Conservation (phyloP, 2,113 vertebrate genomes). For the Phoxinus phoxinus region DNA sequence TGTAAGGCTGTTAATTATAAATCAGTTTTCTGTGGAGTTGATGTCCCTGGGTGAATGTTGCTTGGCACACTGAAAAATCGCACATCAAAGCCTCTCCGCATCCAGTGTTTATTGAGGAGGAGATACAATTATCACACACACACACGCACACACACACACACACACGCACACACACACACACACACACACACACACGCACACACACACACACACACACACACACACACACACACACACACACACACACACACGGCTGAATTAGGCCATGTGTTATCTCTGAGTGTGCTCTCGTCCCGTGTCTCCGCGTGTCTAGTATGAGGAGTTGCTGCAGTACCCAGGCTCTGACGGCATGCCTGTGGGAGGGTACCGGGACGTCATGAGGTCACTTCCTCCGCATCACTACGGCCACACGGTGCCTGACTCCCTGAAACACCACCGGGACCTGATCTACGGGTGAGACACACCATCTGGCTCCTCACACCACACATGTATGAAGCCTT, state of each 20-base stretch:
- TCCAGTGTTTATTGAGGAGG: slow-evolving; percentile 64
- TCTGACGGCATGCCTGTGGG: slow-evolving; percentile 78
- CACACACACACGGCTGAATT: slow-evolving; percentile 49
- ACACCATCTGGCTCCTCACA: background rate
- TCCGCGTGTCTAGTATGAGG: slow-evolving; percentile 75
- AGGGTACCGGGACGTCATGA: slow-evolving; percentile 77
- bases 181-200: slow-evolving; percentile 53
- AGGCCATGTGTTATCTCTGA: background rate
- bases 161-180: slow-evolving; percentile 33
- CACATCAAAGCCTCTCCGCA: slow-evolving; percentile 64
- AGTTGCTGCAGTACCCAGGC: slow-evolving; percentile 81
- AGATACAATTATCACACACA: slow-evolving; percentile 66
- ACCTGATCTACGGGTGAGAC: slow-evolving; percentile 80
- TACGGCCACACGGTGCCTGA: slow-evolving; percentile 75
- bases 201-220: too few species aligned
- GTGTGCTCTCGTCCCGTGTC: slow-evolving; percentile 12
- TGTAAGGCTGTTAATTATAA: slow-evolving; percentile 61
- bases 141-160: too few species aligned
- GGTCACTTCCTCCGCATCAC: slow-evolving; percentile 72
- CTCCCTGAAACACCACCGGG: slow-evolving; percentile 81
- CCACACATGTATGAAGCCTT: background rate
- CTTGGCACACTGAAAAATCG: slow-evolving; percentile 58
- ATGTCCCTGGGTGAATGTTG: slow-evolving; percentile 61
- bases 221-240: slow-evolving; percentile 51
- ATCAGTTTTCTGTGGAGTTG: slow-evolving; percentile 52